A percentile compares a stretch with the other conserved stretches of the same genome.
These are phyloP conservation scores for Spodoptera frugiperda DNA, from an alignment of 1,140 invertebrate genomes.

Conservation along the genomic window DNA sequence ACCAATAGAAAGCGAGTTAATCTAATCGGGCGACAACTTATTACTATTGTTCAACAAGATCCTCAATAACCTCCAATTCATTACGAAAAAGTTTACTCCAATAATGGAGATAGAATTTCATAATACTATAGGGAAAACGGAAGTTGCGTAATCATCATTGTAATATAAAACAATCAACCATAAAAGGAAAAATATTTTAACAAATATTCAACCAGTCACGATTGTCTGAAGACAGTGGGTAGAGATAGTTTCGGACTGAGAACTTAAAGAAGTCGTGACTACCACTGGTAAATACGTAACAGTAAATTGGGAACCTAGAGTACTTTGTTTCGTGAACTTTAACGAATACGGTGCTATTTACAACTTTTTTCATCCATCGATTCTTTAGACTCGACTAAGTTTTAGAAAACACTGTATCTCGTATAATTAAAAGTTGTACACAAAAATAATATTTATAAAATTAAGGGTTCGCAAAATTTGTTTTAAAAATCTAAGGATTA, in stretches of 20 bases:
- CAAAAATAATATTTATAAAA: too few relatives aligned
- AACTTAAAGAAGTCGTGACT: conserved; percentile 39
- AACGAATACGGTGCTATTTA: too few relatives aligned
- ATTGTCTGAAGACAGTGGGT: conserved; percentile 29
- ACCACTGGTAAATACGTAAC: conserved; percentile 24
- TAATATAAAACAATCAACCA: conserved; percentile 41
- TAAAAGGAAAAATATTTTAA: conserved; percentile 44
- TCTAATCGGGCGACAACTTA: neutral
- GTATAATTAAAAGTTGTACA: too few relatives aligned
- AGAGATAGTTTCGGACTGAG: conserved; percentile 25
- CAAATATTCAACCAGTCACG: conserved; percentile 46
- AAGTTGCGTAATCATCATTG: conserved; percentile 18
- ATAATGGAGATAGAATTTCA: conserved; percentile 5
- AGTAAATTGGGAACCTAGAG: conserved; percentile 18
- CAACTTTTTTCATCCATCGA: too few relatives aligned
- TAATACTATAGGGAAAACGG: neutral
- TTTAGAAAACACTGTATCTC: too few relatives aligned
- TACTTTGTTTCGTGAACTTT: neutral
- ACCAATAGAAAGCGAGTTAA: conserved; percentile 30
- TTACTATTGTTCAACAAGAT: neutral
- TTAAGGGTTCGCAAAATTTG: too few relatives aligned
- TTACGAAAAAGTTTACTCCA: neutral
- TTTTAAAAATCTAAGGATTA: too few relatives aligned
- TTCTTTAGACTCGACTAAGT: too few relatives aligned
- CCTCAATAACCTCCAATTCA: neutral